Evolutionary conservation across 2,113 vertebrate species (phyloP), one percentile per base, ranked within the genome.

Genomic region (Carassius auratus): DNA sequence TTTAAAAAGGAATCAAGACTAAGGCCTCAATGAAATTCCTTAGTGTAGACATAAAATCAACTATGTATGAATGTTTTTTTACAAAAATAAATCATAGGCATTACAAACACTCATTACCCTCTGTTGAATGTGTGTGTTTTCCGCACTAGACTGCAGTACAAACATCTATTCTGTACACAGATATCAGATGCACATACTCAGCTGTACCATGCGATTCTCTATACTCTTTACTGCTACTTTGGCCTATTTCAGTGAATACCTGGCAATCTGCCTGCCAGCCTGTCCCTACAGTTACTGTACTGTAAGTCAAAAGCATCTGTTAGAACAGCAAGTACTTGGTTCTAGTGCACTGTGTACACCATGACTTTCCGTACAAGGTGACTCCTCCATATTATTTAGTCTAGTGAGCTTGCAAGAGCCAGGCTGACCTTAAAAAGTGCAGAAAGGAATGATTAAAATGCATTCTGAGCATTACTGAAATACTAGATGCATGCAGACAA

Each of bases 121-220:
- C 62, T 30, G 2, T 15, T 66, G 8, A n/a, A 14, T 75, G 8
- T 36, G 30, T 36, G 17, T 38, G 8, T 57, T 5, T 77, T 77
- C 3, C 1, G 17, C 21, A 3, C 17, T 7, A 38, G 8, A 30
- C 8, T 77, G 30, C 30, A 76, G 48, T 76, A 76, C 50, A 59
- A 77, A 36, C 26, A 38, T 33, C 30, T 59, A 36, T 77, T 26
- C 17, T 77, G 26, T 21, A 57, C 52, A 59, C 26, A 36, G 26
- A 57, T 57, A 76, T 76, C 75, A 76, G 8, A 76, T 76, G 30
- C 75, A 57, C 75, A 21, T 57, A 12, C 55, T 57, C 30, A 36
- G 50, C 52, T 59, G 33, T 78, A 55, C 30, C 33, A 57, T 78
- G 30, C 8, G 55, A 33, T 38, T 13, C 76, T 59, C 55, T 78